Conservation (phyloP, 2,888 invertebrate species). For the Hypomecis punctinalis region DNA sequence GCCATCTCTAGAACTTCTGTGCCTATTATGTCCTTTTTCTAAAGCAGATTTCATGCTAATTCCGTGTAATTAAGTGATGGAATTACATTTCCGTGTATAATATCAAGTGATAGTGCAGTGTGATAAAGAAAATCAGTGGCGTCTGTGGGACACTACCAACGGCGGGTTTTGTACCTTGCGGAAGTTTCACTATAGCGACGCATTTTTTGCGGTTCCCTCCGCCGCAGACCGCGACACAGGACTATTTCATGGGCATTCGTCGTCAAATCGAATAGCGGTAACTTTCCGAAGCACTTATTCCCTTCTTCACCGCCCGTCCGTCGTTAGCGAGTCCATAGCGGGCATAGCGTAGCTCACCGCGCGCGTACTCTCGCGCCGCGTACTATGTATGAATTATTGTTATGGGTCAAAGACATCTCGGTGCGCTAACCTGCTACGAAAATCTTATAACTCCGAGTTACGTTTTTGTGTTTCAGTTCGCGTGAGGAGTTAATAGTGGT, state of each 20-base stretch:
- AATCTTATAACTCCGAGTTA: constrained; percentile 52
- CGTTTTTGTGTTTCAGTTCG: constrained; percentile 73
- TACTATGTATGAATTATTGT: constrained; percentile 78
- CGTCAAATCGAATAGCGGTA: constrained; percentile 69
- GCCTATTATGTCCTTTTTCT: constrained; percentile 73
- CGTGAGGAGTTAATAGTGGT: constrained; percentile 56
- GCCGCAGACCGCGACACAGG: constrained; percentile 61
- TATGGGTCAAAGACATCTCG: constrained; percentile 80
- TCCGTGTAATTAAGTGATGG: constrained; percentile 72
- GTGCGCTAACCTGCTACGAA: constrained; percentile 56
- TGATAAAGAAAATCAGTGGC: constrained; percentile 57
- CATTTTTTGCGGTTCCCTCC: constrained; percentile 80
- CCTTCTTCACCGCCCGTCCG: constrained; percentile 52
- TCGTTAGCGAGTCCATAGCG: constrained; percentile 63
- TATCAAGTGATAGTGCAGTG: constrained; percentile 61
- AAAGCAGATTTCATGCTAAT: constrained; percentile 68
- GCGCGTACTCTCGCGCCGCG: constrained; percentile 74
- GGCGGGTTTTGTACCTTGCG: constrained; percentile 73
- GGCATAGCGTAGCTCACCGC: constrained; percentile 57
- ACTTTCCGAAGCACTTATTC: constrained; percentile 59
- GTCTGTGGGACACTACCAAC: constrained; percentile 59
- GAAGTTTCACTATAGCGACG: constrained; percentile 82
- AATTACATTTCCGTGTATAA: constrained; percentile 65
- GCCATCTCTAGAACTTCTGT: constrained; percentile 83
- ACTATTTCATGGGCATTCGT: constrained; percentile 71